These are phyloP conservation scores for Rostratula benghalensis DNA, from an alignment of 2,113 vertebrate genomes.

Conservation along the genomic window DNA sequence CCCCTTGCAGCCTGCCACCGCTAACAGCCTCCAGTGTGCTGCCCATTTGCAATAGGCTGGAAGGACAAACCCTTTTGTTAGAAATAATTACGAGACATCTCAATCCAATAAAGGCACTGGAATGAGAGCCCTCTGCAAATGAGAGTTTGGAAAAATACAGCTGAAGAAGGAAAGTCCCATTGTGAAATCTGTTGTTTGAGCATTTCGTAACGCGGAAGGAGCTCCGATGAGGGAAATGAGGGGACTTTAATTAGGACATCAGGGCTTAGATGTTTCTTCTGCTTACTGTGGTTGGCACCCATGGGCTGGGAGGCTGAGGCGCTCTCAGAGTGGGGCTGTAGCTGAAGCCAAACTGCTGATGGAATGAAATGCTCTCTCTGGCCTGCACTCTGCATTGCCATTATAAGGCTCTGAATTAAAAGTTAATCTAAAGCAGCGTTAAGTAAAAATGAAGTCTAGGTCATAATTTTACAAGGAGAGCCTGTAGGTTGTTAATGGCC, in stretches of 20 bases:
- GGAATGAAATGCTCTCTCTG: background rate
- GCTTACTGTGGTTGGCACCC: background rate
- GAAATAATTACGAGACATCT: slow-evolving; percentile 26
- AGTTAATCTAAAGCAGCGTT: background rate
- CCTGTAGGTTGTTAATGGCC: background rate
- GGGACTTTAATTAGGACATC: slow-evolving; percentile 4
- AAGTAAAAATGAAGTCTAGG: background rate
- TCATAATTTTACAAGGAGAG: background rate
- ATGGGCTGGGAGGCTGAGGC: background rate
- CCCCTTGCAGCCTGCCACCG: background rate
- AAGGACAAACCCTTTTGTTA: slow-evolving; percentile 9
- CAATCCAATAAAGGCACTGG: background rate
- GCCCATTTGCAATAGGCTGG: background rate
- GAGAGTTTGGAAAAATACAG: slow-evolving; percentile 47
- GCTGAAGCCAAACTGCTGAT: background rate
- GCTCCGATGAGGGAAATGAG: background rate
- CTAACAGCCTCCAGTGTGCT: background rate
- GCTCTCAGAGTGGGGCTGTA: background rate
- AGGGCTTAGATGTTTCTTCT: background rate
- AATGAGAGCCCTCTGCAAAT: slow-evolving; percentile 15
- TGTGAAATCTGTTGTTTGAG: slow-evolving; percentile 41
- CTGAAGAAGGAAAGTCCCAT: slow-evolving; percentile 11
- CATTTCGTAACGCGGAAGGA: background rate
- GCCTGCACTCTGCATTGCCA: background rate
- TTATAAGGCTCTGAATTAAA: background rate